These are phyloP conservation scores for Arge pagana DNA, from an alignment of 2,888 invertebrate species.

Conservation along the genomic window DNA sequence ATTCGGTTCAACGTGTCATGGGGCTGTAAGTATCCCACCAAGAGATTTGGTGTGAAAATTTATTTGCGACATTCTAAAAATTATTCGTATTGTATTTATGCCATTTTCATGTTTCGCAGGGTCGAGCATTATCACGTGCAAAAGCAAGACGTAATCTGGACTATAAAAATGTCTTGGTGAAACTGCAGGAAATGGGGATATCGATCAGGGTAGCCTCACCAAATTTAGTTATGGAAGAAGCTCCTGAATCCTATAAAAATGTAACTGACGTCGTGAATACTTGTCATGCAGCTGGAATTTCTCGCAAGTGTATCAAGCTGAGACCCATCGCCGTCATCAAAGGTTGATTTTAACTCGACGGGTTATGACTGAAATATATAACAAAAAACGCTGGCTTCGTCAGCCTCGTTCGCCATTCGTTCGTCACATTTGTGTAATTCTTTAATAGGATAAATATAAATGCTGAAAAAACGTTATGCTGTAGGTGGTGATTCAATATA, in stretches of 20 bases:
- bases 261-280: conserved; percentile 99
- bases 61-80: conserved; percentile 8
- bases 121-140: conserved; percentile 93
- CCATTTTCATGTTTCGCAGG: conserved; percentile 63
- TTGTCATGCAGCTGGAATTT: conserved; percentile 96
- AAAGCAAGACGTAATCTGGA: conserved; percentile 96
- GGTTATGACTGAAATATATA: too few species aligned
- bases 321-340: conserved; percentile 99
- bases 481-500: too few species aligned
- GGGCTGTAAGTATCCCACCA: conserved; percentile 76
- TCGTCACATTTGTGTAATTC: too few species aligned
- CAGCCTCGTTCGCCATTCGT: too few species aligned
- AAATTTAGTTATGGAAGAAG: conserved; percentile 99
- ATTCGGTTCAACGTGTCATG: conserved; percentile 99
- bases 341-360: conserved; percentile 66
- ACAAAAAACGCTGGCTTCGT: too few species aligned
- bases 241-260: conserved; percentile 99
- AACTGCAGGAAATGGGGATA: conserved; percentile 83
- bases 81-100: conserved; percentile 8
- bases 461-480: too few species aligned
- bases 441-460: too few species aligned
- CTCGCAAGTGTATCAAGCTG: conserved; percentile 94
- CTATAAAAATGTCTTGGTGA: conserved; percentile 86
- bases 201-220: conserved; percentile 98
- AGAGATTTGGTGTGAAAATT: background rate